Evolutionary conservation across 2,888 invertebrate species (phyloP).

Genomic region (Chaetogeoica ovagalla): DNA sequence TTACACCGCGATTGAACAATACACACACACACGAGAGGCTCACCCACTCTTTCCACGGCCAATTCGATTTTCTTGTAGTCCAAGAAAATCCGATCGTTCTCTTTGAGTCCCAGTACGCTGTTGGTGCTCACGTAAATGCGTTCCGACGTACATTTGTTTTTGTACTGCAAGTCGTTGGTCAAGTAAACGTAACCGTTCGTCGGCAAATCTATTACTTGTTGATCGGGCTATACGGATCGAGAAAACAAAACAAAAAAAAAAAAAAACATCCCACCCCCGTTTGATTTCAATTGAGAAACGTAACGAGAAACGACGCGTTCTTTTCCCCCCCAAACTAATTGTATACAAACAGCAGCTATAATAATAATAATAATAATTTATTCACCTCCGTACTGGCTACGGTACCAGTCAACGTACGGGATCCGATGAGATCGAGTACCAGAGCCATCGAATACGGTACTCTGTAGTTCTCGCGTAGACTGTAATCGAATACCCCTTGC

Average conservation of each 20-base stretch:
- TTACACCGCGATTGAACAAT: no score
- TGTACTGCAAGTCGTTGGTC: slow-evolving; percentile 55
- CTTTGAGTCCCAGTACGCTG: slow-evolving; percentile 54
- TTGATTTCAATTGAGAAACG: background rate
- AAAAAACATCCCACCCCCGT: no score
- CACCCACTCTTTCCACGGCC: slow-evolving; percentile 53
- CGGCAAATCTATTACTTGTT: slow-evolving; percentile 52
- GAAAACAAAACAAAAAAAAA: background rate
- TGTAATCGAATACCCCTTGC: slow-evolving; percentile 37
- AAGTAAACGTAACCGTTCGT: slow-evolving; percentile 55
- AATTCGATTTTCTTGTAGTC: slow-evolving; percentile 56
- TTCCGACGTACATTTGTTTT: slow-evolving; percentile 54
- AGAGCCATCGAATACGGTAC: slow-evolving; percentile 28
- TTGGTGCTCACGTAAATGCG: slow-evolving; percentile 55
- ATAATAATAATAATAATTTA: no score
- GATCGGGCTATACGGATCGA: background rate
- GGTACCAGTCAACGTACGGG: background rate
- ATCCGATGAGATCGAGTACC: slow-evolving; percentile 10
- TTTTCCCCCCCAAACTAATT: no score
- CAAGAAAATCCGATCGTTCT: slow-evolving; percentile 54
- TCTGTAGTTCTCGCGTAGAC: background rate
- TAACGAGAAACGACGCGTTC: background rate
- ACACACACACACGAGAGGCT: no score
- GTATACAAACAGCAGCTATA: background rate
- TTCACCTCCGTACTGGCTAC: background rate